Percentiles rank a stretch among this genome's conserved stretches.
phyloP scores from a whole-genome alignment of 2,797 vertebrate species.

The Dipus sagitta region DNA sequence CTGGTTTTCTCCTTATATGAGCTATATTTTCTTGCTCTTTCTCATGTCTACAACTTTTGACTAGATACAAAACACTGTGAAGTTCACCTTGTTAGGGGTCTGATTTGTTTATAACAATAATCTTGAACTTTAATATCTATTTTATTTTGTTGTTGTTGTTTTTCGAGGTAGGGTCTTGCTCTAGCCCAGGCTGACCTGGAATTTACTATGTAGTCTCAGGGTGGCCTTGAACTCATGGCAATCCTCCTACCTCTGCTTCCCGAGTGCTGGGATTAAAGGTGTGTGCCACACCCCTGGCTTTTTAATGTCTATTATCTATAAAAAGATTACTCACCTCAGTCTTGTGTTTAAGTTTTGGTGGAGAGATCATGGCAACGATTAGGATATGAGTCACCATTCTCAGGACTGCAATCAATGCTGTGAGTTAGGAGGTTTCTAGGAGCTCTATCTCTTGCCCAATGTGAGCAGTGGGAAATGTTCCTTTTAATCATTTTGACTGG shows the following conservation, averaged over 20 bases:
- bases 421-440: neutral
- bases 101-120: conserved; percentile 23
- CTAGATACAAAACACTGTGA: neutral
- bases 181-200: too few relatives aligned
- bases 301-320: conserved; percentile 3
- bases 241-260: too few relatives aligned
- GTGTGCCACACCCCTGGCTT: too few relatives aligned
- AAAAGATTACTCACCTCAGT: neutral
- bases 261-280: too few relatives aligned
- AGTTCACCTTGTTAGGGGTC: neutral
- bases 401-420: neutral
- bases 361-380: neutral
- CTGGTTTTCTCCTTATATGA: neutral
- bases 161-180: too few relatives aligned
- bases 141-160: neutral
- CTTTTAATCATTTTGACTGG: neutral
- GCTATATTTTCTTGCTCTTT: neutral
- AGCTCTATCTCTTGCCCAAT: neutral
- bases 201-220: too few relatives aligned
- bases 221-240: too few relatives aligned
- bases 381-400: neutral
- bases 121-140: neutral
- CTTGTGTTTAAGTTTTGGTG: neutral
- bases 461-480: neutral
- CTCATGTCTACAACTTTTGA: neutral